Base-by-base conservation (phyloP, 1,140 invertebrate species). In the Microplitis mediator region DNA sequence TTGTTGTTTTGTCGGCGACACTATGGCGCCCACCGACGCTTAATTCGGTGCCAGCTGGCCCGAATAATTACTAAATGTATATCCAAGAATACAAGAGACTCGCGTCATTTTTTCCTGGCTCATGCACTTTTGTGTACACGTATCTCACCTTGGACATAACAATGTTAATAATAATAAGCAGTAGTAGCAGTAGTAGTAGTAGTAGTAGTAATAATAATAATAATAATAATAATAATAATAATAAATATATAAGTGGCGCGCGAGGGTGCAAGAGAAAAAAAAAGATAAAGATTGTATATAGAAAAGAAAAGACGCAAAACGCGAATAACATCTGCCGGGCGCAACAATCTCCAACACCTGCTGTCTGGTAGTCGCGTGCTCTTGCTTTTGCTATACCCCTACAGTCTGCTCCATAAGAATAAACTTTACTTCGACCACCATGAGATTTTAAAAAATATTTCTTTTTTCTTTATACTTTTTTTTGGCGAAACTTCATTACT, bases 341-440 rank as follows among this genome's bases (percentile, higher is more conserved):
- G 81, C 78, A 83, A 84, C 76, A 84, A 82, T 82, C 77, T 82
- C 73, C 75, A 82, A 82, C 82, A 84, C 82, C 82, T 84, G 82
- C 82, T 80, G 79, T 81, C 81, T 84, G 81, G 77, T 78, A 81
- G 80, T 84, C 82, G 82, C 82, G 82, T 83, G 82, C 81, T 78
- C 77, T 78, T 75, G 34, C 13, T 36, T 31, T 35, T n/a, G 4
- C 34, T 36, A 68, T 52, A 13, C 63, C n/a, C 36, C 63, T 2
- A 65, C 35, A 54, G 16, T 13, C n/a, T 14, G 13, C 52, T 14
- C 14, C 63, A 50, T 45, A 62, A 62, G 34, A 45, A 45, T 45
- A 45, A 45, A 45, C 39, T 45, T 45, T 45, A 45, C 6, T 11
- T 11, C 39, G 39, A 45, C 8, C 39, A 45, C 39, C 39, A 9